Evolutionary conservation across 2,113 vertebrate genomes (phyloP).

Genomic region (Lasiurus borealis): DNA sequence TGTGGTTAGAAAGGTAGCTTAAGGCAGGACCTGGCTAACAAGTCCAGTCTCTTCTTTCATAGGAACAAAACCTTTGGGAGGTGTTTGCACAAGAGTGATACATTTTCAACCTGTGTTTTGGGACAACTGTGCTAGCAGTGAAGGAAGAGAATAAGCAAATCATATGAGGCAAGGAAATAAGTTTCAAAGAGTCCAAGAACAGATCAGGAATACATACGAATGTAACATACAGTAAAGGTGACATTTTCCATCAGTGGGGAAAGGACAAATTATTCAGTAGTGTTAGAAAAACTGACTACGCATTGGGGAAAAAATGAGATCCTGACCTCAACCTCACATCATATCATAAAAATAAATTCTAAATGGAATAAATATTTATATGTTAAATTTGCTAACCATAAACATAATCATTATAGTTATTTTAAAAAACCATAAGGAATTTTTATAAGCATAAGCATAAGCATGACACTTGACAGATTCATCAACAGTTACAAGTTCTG

Average conservation of each 20-base stretch:
- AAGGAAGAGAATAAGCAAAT: not conserved
- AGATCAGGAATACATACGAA: conserved; percentile 10
- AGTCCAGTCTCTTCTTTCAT: conserved; percentile 23
- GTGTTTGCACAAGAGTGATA: not conserved
- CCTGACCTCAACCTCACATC: not conserved
- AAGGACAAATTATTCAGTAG: conserved; percentile 32
- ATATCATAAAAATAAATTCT: conserved; percentile 31
- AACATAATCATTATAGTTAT: not conserved
- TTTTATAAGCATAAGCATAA: conserved; percentile 21
- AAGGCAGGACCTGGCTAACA: conserved; percentile 10
- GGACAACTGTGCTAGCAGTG: not conserved
- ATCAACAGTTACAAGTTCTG: conserved; percentile 26
- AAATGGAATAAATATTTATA: conserved; percentile 32
- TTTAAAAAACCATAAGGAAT: conserved; percentile 1
- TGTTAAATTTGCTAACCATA: conserved; percentile 39
- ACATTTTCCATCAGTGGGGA: not conserved
- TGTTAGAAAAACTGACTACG: conserved; percentile 38
- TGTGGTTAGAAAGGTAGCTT: conserved; percentile 8
- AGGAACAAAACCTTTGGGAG: not conserved
- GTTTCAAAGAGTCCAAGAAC: not conserved
- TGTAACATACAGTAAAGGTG: not conserved
- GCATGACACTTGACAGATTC: not conserved
- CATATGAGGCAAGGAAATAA: not conserved
- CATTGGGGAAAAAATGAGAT: not conserved
- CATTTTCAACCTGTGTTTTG: not conserved